These are phyloP conservation scores for Drosophila limbata DNA, from an alignment of 2,888 invertebrate genomes.

Conservation along the genomic window DNA sequence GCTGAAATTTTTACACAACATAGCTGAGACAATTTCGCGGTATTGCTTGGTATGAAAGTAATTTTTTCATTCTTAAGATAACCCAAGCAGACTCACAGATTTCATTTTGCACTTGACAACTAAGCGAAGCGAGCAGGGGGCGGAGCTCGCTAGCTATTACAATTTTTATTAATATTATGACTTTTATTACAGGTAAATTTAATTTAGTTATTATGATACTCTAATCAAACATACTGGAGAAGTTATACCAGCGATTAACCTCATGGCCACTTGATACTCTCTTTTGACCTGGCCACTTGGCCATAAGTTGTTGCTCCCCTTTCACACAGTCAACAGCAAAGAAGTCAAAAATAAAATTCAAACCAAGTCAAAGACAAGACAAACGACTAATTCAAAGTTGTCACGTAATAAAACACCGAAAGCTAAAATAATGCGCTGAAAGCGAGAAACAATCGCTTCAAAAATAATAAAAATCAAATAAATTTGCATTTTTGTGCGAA, in stretches of 20 bases:
- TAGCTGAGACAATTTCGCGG: too few species aligned
- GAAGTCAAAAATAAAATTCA: slow-evolving; percentile 12
- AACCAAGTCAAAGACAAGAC: slow-evolving; percentile 37
- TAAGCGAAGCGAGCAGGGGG: too few species aligned
- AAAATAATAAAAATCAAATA: slow-evolving; percentile 65
- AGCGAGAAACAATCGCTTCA: slow-evolving; percentile 62
- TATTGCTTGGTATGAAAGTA: too few species aligned
- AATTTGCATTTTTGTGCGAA: slow-evolving; percentile 67
- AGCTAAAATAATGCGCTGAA: slow-evolving; percentile 54
- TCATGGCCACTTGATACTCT: background rate
- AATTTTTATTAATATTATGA: too few species aligned
- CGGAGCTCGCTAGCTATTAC: too few species aligned
- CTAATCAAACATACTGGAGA: background rate
- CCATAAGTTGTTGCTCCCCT: slow-evolving; percentile 1
- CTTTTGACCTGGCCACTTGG: background rate
- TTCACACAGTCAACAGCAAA: background rate
- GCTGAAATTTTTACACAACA: too few species aligned
- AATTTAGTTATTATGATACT: background rate
- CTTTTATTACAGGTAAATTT: background rate
- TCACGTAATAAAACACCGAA: slow-evolving; percentile 75
- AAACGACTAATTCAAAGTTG: slow-evolving; percentile 73
- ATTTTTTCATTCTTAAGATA: too few species aligned
- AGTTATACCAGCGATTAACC: background rate
- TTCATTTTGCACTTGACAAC: too few species aligned
- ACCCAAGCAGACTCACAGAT: too few species aligned